Percentiles rank a stretch among this genome's conserved stretches.
Conservation (phyloP, 2,888 invertebrate species). For the Latheticus oryzae region DNA sequence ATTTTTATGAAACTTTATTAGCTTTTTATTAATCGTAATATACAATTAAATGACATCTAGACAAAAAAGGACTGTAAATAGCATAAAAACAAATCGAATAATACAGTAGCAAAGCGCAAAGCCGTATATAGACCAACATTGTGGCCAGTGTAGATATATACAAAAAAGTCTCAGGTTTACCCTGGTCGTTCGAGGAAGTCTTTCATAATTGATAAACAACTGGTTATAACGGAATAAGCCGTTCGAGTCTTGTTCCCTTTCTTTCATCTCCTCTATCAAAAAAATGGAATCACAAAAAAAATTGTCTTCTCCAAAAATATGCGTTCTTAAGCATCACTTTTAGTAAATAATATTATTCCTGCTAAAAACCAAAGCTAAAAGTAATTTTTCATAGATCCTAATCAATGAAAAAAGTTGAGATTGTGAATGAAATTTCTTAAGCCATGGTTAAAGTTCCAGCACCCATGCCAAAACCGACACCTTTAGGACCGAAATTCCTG, state of each 20-base stretch:
- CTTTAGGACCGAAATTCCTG: constrained; percentile 87
- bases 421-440: constrained; percentile 65
- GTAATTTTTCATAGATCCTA: constrained; percentile 5
- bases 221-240: constrained; percentile 52
- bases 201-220: constrained; percentile 44
- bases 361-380: constrained; percentile 40
- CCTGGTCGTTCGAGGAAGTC: constrained; percentile 63
- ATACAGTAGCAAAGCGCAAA: constrained; percentile 52
- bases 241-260: constrained; percentile 55
- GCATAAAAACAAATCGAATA: constrained; percentile 48
- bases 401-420: not conserved
- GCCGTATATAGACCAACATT: constrained; percentile 52
- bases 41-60: constrained; percentile 50
- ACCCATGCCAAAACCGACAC: constrained; percentile 91
- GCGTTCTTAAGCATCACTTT: constrained; percentile 53
- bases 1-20: constrained; percentile 35
- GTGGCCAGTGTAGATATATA: constrained; percentile 64
- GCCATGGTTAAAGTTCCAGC: constrained; percentile 92
- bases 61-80: constrained; percentile 52
- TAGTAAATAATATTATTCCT: constrained; percentile 42
- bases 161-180: constrained; percentile 62
- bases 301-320: constrained; percentile 47
- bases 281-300: constrained; percentile 50
- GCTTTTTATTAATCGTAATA: constrained; percentile 43
- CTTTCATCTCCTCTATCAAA: constrained; percentile 49